Percentiles rank a stretch among this genome's conserved stretches.
phyloP scores from a whole-genome alignment of 2,888 invertebrate species.

The Hyppa rectilinea region DNA sequence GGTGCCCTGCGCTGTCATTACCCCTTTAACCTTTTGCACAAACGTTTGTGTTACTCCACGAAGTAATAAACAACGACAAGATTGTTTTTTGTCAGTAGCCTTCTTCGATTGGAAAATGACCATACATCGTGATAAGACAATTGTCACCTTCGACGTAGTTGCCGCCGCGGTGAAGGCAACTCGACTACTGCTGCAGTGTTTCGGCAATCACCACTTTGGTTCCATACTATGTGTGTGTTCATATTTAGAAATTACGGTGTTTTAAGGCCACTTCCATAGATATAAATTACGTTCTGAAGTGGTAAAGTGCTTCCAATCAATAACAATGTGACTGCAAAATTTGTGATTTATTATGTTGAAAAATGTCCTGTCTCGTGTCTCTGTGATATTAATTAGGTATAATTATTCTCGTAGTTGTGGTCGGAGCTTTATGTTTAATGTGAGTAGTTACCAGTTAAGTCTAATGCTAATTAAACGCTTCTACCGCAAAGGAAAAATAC shows the following conservation, averaged over 20 bases:
- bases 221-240: conserved; percentile 51
- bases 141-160: conserved; percentile 75
- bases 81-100: conserved; percentile 46
- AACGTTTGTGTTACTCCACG: conserved; percentile 32
- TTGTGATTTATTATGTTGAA: conserved; percentile 36
- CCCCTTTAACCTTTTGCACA: conserved; percentile 50
- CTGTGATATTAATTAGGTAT: conserved; percentile 40
- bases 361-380: conserved; percentile 30
- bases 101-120: conserved; percentile 77
- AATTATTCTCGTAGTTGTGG: conserved; percentile 27
- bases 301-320: conserved; percentile 48
- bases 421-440: conserved; percentile 33
- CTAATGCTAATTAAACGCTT: conserved; percentile 26
- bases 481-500: conserved; percentile 43
- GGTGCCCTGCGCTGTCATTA: conserved; percentile 43
- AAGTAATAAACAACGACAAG: conserved; percentile 44
- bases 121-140: conserved; percentile 80
- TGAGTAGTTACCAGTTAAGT: conserved; percentile 51
- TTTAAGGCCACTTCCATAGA: conserved; percentile 39
- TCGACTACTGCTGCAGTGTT: conserved; percentile 52
- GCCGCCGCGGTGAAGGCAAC: conserved; percentile 46
- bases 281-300: conserved; percentile 23
- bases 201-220: conserved; percentile 40
- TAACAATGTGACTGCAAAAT: conserved; percentile 68
- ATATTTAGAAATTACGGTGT: conserved; percentile 45